phyloP scores from a whole-genome alignment of 2,888 invertebrate species.

The Drosophila flavopinicola region DNA sequence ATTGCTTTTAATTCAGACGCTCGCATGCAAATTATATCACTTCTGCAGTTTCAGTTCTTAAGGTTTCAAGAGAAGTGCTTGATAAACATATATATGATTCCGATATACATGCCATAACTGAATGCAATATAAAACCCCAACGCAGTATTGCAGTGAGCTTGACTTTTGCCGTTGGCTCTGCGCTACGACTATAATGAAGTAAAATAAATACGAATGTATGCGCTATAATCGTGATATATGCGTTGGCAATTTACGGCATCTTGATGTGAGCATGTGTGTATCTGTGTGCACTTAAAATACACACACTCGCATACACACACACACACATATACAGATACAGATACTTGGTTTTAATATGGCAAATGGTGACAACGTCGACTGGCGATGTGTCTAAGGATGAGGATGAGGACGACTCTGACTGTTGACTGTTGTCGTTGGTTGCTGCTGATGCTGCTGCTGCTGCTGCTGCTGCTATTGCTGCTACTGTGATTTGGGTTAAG shows the following conservation, averaged over 20 bases:
- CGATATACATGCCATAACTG: conserved; percentile 20
- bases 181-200: conserved; percentile 62
- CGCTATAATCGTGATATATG: conserved; percentile 73
- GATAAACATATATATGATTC: conserved; percentile 1
- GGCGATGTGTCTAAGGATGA: conserved; percentile 30
- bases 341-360: conserved; percentile 63
- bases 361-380: conserved; percentile 64
- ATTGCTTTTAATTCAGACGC: conserved; percentile 10
- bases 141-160: conserved; percentile 33
- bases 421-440: conserved; percentile 43
- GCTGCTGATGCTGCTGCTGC: conserved; percentile 21
- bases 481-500: conserved; percentile 77
- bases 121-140: conserved; percentile 41
- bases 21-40: background rate
- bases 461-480: conserved; percentile 27
- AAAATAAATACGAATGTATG: conserved; percentile 71
- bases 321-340: conserved; percentile 18
- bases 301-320: conserved; percentile 20
- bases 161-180: conserved; percentile 19
- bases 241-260: conserved; percentile 72
- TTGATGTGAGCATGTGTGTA: conserved; percentile 23
- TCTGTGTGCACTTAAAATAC: conserved; percentile 33
- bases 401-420: conserved; percentile 33
- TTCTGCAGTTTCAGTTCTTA: conserved; percentile 22
- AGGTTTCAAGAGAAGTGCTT: conserved; percentile 12